Conservation (phyloP, 2,113 vertebrate genomes). For the Saccopteryx leptura region DNA sequence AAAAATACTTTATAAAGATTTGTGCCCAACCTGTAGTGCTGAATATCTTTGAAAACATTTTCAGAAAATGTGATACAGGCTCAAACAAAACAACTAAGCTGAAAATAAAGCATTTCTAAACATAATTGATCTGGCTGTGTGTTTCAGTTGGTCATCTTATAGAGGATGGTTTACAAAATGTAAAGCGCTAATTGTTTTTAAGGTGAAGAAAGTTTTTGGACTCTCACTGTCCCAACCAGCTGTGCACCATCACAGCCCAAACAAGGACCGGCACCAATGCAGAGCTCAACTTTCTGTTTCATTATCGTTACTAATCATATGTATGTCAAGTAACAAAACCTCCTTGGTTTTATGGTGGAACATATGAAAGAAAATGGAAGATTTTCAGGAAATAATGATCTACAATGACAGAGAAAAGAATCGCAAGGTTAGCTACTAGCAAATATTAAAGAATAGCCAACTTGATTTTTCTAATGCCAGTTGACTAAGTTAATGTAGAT, state of each 20-base stretch:
- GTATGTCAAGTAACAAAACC: not conserved
- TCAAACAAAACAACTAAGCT: constrained; percentile 26
- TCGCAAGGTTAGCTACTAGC: not conserved
- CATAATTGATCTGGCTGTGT: not conserved
- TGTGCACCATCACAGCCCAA: not conserved
- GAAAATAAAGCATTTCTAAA: constrained; percentile 52
- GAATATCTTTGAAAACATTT: constrained; percentile 12
- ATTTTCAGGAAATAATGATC: constrained; percentile 52
- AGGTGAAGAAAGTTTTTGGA: not conserved
- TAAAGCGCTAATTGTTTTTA: not conserved
- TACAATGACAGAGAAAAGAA: not conserved
- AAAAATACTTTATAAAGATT: constrained; percentile 20
- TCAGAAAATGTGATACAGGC: constrained; percentile 39
- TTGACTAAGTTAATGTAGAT: constrained; percentile 52
- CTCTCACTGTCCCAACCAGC: not conserved
- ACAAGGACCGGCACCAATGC: not conserved
- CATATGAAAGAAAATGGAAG: not conserved
- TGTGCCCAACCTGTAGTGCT: not conserved
- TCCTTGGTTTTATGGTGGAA: not conserved
- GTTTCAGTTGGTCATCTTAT: constrained; percentile 17
- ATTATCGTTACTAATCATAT: not conserved
- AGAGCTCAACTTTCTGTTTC: constrained; percentile 64
- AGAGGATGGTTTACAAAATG: not conserved
- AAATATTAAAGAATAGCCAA: not conserved
- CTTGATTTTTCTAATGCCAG: constrained; percentile 49